Conservation (phyloP, 2,113 vertebrate genomes). For the Zonotrichia leucophrys region DNA sequence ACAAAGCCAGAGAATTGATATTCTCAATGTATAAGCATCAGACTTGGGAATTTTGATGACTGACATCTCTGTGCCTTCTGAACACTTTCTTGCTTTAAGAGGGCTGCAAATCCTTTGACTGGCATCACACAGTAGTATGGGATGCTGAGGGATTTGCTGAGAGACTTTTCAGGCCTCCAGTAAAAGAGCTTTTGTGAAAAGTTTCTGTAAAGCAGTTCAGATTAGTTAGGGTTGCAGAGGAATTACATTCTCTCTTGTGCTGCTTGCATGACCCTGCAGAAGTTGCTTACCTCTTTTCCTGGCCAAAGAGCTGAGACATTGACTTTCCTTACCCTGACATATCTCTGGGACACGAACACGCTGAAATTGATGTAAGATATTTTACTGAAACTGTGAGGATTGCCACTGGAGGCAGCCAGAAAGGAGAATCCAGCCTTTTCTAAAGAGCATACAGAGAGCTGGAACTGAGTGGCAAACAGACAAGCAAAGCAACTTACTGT, state of each 20-base stretch:
- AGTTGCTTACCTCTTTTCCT: neutral
- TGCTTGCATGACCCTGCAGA: neutral
- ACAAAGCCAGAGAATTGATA: neutral
- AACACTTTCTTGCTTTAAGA: neutral
- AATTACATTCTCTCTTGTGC: neutral
- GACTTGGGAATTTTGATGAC: neutral
- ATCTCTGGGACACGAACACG: neutral
- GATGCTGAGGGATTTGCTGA: neutral
- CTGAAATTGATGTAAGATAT: neutral
- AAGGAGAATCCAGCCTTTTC: neutral
- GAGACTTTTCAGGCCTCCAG: neutral
- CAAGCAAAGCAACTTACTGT: neutral
- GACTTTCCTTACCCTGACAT: neutral
- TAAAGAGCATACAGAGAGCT: neutral
- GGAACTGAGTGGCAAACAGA: neutral
- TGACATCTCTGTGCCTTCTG: neutral
- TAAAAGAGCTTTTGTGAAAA: neutral
- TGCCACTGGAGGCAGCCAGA: neutral
- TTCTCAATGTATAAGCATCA: neutral
- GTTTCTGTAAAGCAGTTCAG: neutral
- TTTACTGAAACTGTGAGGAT: neutral
- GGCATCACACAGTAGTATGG: neutral
- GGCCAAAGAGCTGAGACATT: neutral
- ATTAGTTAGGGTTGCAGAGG: neutral
- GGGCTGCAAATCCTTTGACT: neutral